Base-by-base conservation (phyloP, 2,888 invertebrate genomes). In the Dendrolimus houi region DNA sequence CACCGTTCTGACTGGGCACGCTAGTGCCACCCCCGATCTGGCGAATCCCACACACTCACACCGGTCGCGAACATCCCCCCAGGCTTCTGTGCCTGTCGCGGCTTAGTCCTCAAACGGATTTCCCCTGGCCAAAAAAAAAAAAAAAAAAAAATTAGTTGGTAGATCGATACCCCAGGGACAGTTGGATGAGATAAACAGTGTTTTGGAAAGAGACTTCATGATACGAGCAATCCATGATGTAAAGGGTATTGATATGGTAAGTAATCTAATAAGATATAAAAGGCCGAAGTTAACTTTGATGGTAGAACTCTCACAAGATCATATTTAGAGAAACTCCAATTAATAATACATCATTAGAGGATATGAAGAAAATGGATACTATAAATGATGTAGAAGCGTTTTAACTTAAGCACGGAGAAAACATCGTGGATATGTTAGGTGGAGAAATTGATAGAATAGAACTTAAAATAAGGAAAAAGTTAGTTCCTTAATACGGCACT, bases 381-480 rank as follows among this genome's bases (percentile, higher is more conserved):
- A 95, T 96, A 57, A 97, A 98, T 69, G 96, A 99, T 65, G 92
- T 98, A 55, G 98, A 99, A 84, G 92, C 93, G 57, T 99, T 99
- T 84, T 92, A 99, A 83, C 85, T 99, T 62, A 96, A 96, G 75
- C 99, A 99, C 79, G 99, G 99, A 42, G 99, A 99, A 89, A 97
- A 96, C 81, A 97, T 99, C 72, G 98, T 99, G 12, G 99, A 99
- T 82, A 94, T 97, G 91, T 93, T 99, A 82, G 99, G 99, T 10
- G 98, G 97, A 41, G 99, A 99, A 91, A 98, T 99, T 58, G 99
- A 99, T 87, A 93, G 99, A 79, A 98, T 99, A 84, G 99, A 99
- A 92, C 93, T 96, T 84, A 97, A 97, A 88, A 89, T 99, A 64
- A 95, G 98, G 97, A 96, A 96, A 93, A 96, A 96, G 83, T 95